Evolutionary conservation across 2,797 vertebrate species (phyloP).

Genomic region (Philypnodon macrostomus): DNA sequence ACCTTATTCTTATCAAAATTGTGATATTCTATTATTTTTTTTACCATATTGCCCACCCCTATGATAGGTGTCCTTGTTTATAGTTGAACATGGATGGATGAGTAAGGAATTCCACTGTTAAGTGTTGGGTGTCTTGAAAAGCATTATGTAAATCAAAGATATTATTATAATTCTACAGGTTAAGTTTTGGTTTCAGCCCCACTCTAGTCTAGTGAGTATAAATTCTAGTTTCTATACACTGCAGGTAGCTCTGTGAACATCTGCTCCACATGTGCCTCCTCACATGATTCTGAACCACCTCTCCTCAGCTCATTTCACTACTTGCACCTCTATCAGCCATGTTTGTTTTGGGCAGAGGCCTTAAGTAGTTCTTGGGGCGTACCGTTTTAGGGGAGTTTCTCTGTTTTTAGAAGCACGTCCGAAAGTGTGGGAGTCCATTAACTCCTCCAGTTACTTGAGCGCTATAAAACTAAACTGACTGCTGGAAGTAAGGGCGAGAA

Average conservation of each 20-base stretch:
- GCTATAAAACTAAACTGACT: conserved; percentile 2
- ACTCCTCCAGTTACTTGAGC: conserved; percentile 2
- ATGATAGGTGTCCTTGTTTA: too few relatives aligned
- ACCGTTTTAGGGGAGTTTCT: conserved; percentile 13
- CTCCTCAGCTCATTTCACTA: neutral
- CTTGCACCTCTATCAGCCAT: neutral
- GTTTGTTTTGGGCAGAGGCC: conserved; percentile 4
- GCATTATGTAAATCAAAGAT: too few relatives aligned
- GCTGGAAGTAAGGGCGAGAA: neutral
- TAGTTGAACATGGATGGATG: too few relatives aligned
- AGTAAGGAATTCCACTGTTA: too few relatives aligned
- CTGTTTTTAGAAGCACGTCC: conserved; percentile 8
- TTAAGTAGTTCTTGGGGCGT: conserved; percentile 1
- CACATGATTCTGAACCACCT: neutral
- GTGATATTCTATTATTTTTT: too few relatives aligned
- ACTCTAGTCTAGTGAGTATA: too few relatives aligned
- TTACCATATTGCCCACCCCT: too few relatives aligned
- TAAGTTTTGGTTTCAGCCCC: too few relatives aligned
- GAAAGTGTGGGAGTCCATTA: conserved; percentile 4
- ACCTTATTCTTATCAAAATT: too few relatives aligned
- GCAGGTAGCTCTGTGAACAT: conserved; percentile 4
- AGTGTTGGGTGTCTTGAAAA: too few relatives aligned
- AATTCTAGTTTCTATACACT: too few relatives aligned
- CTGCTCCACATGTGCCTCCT: conserved; percentile 8
- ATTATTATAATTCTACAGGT: too few relatives aligned